Percentiles rank a stretch among this genome's conserved stretches.
Conservation (phyloP, 2,113 vertebrate genomes). For the Machaerirhynchus nigripectus region DNA sequence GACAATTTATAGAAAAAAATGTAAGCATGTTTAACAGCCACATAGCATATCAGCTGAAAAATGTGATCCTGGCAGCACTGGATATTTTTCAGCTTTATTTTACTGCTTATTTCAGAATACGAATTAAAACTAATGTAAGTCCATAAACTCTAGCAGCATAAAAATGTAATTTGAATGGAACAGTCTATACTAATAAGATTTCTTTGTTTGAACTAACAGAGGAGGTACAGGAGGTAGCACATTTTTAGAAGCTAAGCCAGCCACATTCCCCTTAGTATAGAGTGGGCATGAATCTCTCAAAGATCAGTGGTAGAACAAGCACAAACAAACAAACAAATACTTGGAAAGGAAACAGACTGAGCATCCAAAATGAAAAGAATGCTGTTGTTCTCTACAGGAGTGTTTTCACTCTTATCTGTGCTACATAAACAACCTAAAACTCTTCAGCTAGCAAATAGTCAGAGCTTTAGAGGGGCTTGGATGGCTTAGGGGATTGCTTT, state of each 20-base stretch:
- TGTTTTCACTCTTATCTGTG: not conserved
- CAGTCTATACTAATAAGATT: not conserved
- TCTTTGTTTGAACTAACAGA: not conserved
- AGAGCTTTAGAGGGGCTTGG: slow-evolving; percentile 56
- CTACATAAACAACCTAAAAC: slow-evolving; percentile 34
- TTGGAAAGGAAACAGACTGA: not conserved
- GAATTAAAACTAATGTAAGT: not conserved
- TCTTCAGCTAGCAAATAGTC: slow-evolving; percentile 56
- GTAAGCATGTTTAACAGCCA: not conserved
- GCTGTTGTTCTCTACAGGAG: not conserved
- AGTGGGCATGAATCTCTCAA: not conserved
- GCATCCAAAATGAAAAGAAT: not conserved
- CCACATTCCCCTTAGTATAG: not conserved
- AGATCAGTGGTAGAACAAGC: not conserved
- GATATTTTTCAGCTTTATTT: slow-evolving; percentile 3
- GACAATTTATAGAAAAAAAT: not conserved
- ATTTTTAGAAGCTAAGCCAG: not conserved
- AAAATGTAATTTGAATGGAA: not conserved
- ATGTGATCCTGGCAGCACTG: not conserved
- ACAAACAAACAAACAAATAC: not conserved
- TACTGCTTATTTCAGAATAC: not conserved
- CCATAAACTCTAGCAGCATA: not conserved
- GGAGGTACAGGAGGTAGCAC: not conserved
- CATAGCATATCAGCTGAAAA: slow-evolving; percentile 1
- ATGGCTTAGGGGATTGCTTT: slow-evolving; percentile 65